These are phyloP conservation scores for Nephrotoma flavescens DNA, from an alignment of 2,888 invertebrate species.

Conservation along the genomic window DNA sequence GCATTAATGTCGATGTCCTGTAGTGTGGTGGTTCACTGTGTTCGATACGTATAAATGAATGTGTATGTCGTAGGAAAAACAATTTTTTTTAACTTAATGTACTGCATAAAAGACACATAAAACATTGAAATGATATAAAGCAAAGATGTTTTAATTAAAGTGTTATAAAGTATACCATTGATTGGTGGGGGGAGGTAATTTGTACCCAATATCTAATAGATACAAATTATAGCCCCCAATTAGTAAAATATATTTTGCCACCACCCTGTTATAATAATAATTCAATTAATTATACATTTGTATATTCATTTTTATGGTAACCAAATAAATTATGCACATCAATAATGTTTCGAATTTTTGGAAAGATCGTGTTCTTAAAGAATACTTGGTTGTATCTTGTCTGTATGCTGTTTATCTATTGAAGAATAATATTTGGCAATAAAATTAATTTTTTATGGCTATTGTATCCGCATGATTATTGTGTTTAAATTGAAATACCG, in stretches of 20 bases:
- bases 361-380: neutral
- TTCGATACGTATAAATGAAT: neutral
- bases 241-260: too few relatives aligned
- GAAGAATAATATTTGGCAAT: neutral
- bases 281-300: neutral
- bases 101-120: neutral
- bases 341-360: neutral
- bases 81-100: neutral
- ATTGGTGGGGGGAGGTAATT: too few relatives aligned
- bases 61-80: neutral
- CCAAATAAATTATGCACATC: neutral
- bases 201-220: too few relatives aligned
- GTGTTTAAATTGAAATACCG: neutral
- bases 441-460: neutral
- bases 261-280: neutral
- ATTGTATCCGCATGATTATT: neutral
- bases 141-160: neutral
- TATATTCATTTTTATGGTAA: neutral
- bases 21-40: too few relatives aligned
- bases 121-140: neutral
- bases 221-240: too few relatives aligned
- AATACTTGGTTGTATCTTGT: neutral
- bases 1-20: neutral
- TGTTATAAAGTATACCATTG: too few relatives aligned
- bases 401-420: neutral